phyloP scores from a whole-genome alignment of 2,888 invertebrate species.

The Andricus curvator region DNA sequence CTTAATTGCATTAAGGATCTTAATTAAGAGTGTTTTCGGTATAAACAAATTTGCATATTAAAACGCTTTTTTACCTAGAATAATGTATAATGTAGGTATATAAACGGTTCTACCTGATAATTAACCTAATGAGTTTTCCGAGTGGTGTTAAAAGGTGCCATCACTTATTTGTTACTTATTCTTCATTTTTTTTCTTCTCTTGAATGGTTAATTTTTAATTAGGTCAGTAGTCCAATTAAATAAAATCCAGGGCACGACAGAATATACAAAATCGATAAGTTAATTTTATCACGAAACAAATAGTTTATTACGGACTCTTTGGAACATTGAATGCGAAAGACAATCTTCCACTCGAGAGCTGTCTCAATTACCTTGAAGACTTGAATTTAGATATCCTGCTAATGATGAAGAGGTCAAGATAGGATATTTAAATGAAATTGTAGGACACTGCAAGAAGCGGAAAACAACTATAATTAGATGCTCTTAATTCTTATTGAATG shows the following conservation, averaged over 20 bases:
- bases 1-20: neutral
- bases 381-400: too few species aligned
- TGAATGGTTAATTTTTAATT: neutral
- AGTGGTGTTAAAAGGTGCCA: neutral
- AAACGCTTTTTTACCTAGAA: too few species aligned
- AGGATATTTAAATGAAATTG: too few species aligned
- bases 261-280: neutral
- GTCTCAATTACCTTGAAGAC: too few species aligned
- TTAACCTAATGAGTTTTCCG: neutral
- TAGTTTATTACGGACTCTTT: neutral
- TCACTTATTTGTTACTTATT: neutral
- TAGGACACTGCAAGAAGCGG: too few species aligned
- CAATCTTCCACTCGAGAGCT: neutral
- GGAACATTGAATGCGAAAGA: neutral
- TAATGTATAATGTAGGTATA: too few species aligned
- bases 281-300: neutral
- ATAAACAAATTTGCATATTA: neutral
- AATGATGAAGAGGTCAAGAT: too few species aligned
- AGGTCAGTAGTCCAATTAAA: neutral
- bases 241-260: neutral
- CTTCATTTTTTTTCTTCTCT: neutral
- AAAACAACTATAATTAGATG: too few species aligned
- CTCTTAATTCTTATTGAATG: too few species aligned
- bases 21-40: neutral
- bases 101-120: too few species aligned